These are phyloP conservation scores for Tetramorium alpestre DNA, from an alignment of 1,140 invertebrate genomes.

Conservation along the genomic window DNA sequence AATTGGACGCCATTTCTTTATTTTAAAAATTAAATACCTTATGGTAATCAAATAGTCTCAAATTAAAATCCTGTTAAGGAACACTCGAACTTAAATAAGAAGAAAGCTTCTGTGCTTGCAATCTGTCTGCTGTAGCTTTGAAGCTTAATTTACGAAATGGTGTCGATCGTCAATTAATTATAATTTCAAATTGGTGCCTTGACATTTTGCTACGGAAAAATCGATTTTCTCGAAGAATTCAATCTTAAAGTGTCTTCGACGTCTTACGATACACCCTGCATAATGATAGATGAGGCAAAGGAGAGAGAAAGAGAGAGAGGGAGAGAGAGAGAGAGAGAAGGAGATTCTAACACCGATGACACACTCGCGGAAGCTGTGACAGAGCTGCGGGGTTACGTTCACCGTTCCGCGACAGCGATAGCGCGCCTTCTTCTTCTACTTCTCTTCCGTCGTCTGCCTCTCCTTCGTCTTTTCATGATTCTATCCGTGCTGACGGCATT, in stretches of 20 bases:
- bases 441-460: conserved; percentile 33
- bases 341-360: neutral
- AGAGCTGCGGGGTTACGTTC: conserved; percentile 13
- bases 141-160: neutral
- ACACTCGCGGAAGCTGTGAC: conserved; percentile 8
- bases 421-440: conserved; percentile 34
- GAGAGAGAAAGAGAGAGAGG: neutral
- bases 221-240: neutral
- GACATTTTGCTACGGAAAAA: neutral
- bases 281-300: neutral
- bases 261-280: conserved; percentile 11
- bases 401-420: neutral
- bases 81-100: neutral
- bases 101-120: neutral
- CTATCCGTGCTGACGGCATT: neutral
- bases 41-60: neutral
- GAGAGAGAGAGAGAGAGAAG: neutral
- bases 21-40: neutral
- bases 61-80: neutral
- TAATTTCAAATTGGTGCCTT: neutral
- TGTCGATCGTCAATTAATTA: neutral
- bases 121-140: neutral
- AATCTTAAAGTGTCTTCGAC: neutral
- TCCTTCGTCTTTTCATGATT: conserved; percentile 23
- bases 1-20: neutral